Percentiles rank a stretch among this genome's conserved stretches.
Conservation (phyloP, 2,888 invertebrate genomes). For the Unio pictorum region DNA sequence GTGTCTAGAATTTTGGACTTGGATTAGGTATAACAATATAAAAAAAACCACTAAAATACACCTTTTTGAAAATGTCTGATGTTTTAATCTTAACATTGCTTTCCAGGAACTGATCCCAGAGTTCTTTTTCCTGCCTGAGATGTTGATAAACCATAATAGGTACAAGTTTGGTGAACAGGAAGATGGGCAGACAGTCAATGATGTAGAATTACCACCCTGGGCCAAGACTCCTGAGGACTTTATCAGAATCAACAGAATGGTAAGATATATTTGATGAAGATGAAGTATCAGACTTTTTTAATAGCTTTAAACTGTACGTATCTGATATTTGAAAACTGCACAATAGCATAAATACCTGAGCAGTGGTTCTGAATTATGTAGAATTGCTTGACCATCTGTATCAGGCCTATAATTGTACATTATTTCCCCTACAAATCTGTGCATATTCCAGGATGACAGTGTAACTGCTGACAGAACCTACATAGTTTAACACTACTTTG, state of each 20-base stretch:
- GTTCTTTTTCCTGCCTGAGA: slow-evolving; percentile 98
- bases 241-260: slow-evolving; percentile 96
- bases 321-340: background rate
- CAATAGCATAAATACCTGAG: no score
- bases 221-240: slow-evolving; percentile 96
- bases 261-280: slow-evolving; percentile 56
- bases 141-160: slow-evolving; percentile 91
- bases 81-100: slow-evolving; percentile 2
- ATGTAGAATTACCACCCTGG: slow-evolving; percentile 97
- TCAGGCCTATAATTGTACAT: no score
- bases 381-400: no score
- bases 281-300: background rate
- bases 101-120: slow-evolving; percentile 95
- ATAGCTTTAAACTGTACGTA: background rate
- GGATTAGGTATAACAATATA: no score
- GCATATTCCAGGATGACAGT: no score
- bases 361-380: no score
- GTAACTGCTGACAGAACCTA: no score
- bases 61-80: background rate
- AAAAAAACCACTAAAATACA: no score
- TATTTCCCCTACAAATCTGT: no score
- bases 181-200: slow-evolving; percentile 86
- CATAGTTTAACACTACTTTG: no score
- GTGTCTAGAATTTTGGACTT: no score
- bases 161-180: slow-evolving; percentile 92